These are phyloP conservation scores for Calyptomena viridis DNA, from an alignment of 2,113 vertebrate species.

Conservation along the genomic window DNA sequence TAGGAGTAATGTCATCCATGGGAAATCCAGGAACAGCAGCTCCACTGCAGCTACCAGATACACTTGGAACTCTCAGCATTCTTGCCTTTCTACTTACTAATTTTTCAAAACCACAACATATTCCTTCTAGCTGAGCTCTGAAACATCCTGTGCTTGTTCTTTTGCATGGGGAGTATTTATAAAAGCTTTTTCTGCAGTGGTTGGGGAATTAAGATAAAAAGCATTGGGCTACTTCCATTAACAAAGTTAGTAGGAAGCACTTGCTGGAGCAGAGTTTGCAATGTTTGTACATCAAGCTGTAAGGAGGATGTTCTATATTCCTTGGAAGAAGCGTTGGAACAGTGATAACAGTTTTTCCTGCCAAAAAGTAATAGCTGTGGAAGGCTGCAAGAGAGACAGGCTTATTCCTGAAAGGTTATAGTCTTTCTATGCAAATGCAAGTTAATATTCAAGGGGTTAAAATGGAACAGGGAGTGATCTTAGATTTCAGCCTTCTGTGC, in stretches of 20 bases:
- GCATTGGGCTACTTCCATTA: background rate
- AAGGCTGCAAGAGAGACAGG: background rate
- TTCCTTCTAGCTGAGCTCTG: background rate
- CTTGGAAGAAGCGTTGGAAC: background rate
- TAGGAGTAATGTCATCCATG: background rate
- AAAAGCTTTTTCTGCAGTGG: background rate
- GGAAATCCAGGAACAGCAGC: background rate
- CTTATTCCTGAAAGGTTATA: background rate
- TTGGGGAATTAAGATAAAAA: background rate
- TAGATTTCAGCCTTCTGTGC: background rate
- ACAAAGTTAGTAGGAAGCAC: conserved; percentile 3
- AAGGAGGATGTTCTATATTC: conserved; percentile 3
- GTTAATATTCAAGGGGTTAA: background rate
- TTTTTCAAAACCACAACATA: background rate
- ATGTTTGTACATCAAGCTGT: background rate
- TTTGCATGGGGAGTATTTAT: background rate
- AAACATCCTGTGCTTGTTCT: background rate
- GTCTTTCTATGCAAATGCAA: background rate
- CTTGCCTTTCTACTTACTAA: background rate
- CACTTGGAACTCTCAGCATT: background rate
- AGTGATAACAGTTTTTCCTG: background rate
- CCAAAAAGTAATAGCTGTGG: background rate
- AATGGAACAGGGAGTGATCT: background rate
- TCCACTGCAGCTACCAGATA: background rate
- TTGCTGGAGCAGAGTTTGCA: conserved; percentile 6